Conservation (phyloP, 2,888 invertebrate genomes). For the Aphidius colemani region DNA sequence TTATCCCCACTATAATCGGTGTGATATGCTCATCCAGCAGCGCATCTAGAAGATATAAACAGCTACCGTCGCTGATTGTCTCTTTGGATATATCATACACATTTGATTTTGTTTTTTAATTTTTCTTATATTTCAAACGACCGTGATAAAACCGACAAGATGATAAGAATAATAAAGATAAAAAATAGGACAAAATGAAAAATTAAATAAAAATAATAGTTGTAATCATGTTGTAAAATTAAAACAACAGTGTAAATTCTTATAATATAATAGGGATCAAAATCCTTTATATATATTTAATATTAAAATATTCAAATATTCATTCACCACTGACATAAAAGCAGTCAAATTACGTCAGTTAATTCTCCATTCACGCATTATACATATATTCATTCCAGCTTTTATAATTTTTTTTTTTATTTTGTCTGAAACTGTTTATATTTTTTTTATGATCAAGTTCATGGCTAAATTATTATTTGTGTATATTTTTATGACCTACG, state of each 20-base stretch:
- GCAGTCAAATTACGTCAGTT: slow-evolving; percentile 55
- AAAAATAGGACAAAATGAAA: slow-evolving; percentile 17
- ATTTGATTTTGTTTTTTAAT: no score
- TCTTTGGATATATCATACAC: no score
- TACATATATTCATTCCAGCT: slow-evolving; percentile 23
- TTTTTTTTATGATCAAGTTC: slow-evolving; percentile 37
- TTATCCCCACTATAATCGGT: slow-evolving; percentile 22
- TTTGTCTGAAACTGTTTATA: slow-evolving; percentile 29
- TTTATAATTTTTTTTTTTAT: slow-evolving; percentile 26
- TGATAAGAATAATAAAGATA: not conserved
- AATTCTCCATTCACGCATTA: slow-evolving; percentile 50
- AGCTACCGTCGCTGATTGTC: no score
- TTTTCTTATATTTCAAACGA: no score
- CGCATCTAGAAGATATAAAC: no score
- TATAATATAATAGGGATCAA: slow-evolving; percentile 47
- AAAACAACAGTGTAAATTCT: no score
- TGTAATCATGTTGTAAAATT: no score
- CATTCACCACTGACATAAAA: slow-evolving; percentile 52
- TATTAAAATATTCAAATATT: slow-evolving; percentile 60
- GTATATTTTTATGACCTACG: slow-evolving; percentile 46
- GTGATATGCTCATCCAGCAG: not conserved
- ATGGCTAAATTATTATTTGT: not conserved
- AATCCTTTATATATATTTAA: slow-evolving; percentile 53
- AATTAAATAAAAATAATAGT: slow-evolving; percentile 29
- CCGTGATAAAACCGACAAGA: no score